Base-by-base conservation (phyloP, 2,797 vertebrate genomes). In the Lates japonicus region DNA sequence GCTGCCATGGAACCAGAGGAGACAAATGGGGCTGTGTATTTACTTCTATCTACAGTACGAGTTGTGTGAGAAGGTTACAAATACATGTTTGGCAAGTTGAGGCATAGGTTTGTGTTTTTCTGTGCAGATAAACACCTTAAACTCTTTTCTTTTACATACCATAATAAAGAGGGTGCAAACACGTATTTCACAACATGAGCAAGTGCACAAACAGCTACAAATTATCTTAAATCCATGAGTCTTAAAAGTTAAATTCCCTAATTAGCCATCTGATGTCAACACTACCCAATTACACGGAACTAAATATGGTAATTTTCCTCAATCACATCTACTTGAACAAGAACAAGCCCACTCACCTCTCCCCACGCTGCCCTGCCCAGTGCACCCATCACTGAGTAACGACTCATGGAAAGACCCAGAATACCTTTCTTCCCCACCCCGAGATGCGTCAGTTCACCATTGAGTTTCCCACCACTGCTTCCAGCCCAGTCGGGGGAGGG, bases 1-100 rank as follows among this genome's bases (percentile, higher is more conserved):
- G 90, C 90, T 91, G 87, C 90, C 90, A 90, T 91, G 90, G 91
- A 87, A 81, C 85, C 87, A 79, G 81, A 72, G 65, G 80, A 90
- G 87, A 87, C 84, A 89, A 90, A 86, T 69, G 60, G 68, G 76
- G n/a, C n/a, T n/a, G 69, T 62, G 62, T 19, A 2, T 80, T 91
- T 60, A 76, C 75, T 76, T 84, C 80, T 52, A 76, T 78, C 86
- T 58, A 75, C 87, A 83, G 60, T 63, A 77, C 0, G 59, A 78
- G 71, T 78, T n/a, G n/a, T 82, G 61, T 61, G 77, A 81, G 83
- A 82, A 48, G 69, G 71, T 79, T 81, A 55, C 74, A 65, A 88
- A 85, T 59, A 44, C 67, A 52, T 61, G 70, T 65, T 86, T 71
- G 63, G 64, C 41, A 55, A 80, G 55, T 12, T 1, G 41, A 75